phyloP scores from a whole-genome alignment of 1,140 invertebrate genomes.

The Potamilus streckersoni region DNA sequence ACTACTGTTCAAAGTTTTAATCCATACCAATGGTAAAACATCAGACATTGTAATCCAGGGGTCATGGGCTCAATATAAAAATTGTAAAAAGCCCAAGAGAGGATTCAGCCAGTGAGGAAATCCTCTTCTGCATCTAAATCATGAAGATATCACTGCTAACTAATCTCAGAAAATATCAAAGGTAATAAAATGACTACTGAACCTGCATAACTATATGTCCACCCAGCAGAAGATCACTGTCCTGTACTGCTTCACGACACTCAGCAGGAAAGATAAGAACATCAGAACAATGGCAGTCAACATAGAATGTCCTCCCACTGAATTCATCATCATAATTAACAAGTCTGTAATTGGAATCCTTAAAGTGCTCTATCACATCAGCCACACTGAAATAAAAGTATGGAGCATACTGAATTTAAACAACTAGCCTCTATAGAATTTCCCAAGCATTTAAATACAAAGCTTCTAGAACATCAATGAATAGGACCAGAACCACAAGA shows the following conservation, averaged over 20 bases:
- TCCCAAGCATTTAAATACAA: slow-evolving; percentile 4
- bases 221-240: slow-evolving; percentile 32
- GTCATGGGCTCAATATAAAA: too few relatives aligned
- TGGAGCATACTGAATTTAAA: slow-evolving; percentile 5
- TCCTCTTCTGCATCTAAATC: too few relatives aligned
- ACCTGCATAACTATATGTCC: slow-evolving; percentile 52
- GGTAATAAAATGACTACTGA: slow-evolving; percentile 2
- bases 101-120: too few relatives aligned
- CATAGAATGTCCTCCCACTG: slow-evolving; percentile 37
- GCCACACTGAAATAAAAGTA: slow-evolving; percentile 37
- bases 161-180: too few relatives aligned
- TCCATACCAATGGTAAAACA: too few relatives aligned
- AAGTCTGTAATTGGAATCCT: slow-evolving; percentile 37
- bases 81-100: too few relatives aligned
- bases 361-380: slow-evolving; percentile 39
- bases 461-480: neutral
- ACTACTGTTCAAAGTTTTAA: too few relatives aligned
- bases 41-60: too few relatives aligned
- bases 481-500: neutral
- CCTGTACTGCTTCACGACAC: slow-evolving; percentile 28
- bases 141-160: too few relatives aligned
- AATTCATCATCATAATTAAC: slow-evolving; percentile 18
- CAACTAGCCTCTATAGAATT: neutral
- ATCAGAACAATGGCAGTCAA: slow-evolving; percentile 56
- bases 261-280: slow-evolving; percentile 51